Base-by-base conservation (phyloP, 2,113 vertebrate genomes). In the Pholis gunnellus region DNA sequence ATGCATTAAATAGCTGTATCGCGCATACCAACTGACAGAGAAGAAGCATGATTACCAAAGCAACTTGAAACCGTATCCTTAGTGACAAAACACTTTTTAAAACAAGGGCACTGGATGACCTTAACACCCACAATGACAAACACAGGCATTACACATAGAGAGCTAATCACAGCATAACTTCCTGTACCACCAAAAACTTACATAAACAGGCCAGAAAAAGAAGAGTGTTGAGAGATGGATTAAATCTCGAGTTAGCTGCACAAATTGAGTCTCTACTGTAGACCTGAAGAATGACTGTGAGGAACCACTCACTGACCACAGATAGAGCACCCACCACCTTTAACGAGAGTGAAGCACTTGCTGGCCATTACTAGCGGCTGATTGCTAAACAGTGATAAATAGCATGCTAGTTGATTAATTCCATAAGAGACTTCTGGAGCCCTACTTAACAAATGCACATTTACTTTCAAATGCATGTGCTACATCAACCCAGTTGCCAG, bases 211-310 rank as follows among this genome's bases (percentile, higher is more conserved):
- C 25, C 27, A 42, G n/a, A 22, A 72, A 27, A 29, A 14, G 31
- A 44, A 18, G 3, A n/a, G 31, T 18, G 15, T 25, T 73, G 6
- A 15, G 25, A 78, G 63, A 71, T 17, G 46, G 75, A 84, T 84
- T 67, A 36, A 70, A 72, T 72, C 22, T 44, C 31, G n/a, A 86
- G 75, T 72, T 79, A 72, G 56, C 64, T 75, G 75, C 68, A 78
- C 75, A 87, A 86, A 78, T 78, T 69, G 27, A 72, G 31, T 52
- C 50, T 29, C 42, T 59, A 68, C 57, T 75, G 70, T 31, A 57
- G 70, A 75, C 46, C 46, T 80, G n/a, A 83, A 29, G 67, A 27
- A 29, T 5, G 18, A 57, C 44, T 44, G 15, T 27, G 22, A 50
- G 34, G 9, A 69, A 52, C 1, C 10, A 36, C n/a, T 65, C 14